Base-by-base conservation (phyloP, 1,140 invertebrate species). In the Drosophila equinoxialis region DNA sequence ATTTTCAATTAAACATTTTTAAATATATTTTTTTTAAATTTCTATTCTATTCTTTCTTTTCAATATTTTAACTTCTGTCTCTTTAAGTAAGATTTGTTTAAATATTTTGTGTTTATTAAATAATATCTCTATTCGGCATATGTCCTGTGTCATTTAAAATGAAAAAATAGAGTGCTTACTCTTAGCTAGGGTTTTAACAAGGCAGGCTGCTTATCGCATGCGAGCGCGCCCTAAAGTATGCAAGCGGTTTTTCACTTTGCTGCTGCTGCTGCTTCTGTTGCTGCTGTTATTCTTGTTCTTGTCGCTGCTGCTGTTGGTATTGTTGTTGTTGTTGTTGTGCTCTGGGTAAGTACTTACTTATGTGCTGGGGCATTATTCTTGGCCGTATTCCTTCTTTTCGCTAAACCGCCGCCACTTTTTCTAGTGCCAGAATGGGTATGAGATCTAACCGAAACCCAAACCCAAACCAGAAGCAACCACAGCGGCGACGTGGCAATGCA, bases 311-410 rank as follows among this genome's bases (percentile, higher is more conserved):
- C 39, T 66, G 17, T 59, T 61, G 35, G 33, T 35, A 26, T 63
- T 33, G 57, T 30, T 23, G 51, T 14, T 14, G 45, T n/a, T n/a
- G n/a, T 54, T 60, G 64, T 71, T 68, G 71, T 68, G 64, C 69
- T 68, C 67, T 58, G 59, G 58, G 69, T 86, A 87, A 82, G 79
- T 69, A 82, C 83, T 87, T 86, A 81, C 83, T 87, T 86, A 86
- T 82, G 79, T 82, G 82, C 77, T 64, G 76, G 72, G 73, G 77
- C 83, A 86, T 86, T 86, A 87, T 86, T 86, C 83, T 87, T 82
- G 79, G 83, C 85, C 74, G 67, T 79, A 65, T 86, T 81, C 71
- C 71, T 79, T 79, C 76, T 79, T 79, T 51, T 51, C 45, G 65
- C 75, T 73, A 82, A 79, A 73, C 82, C 82, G 79, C 83, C 73